Evolutionary conservation across 2,888 invertebrate genomes (phyloP).

Genomic region (Drosophila macrospina): DNA sequence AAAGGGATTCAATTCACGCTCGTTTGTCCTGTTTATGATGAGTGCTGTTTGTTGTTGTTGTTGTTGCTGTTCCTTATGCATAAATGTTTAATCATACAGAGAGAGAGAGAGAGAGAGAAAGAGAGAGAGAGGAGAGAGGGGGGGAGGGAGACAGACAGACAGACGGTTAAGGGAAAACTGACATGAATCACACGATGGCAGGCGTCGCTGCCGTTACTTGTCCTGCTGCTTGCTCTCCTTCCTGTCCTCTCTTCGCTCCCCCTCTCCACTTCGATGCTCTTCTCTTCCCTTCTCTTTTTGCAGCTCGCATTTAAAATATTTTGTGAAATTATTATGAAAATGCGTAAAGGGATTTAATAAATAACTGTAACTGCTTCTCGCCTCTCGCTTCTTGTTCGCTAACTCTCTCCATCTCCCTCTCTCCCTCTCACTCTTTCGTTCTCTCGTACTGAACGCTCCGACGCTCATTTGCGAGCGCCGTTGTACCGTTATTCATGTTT

Average conservation of each 20-base stretch:
- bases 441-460: conserved; percentile 1
- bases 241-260: neutral
- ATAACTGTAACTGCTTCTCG: conserved; percentile 82
- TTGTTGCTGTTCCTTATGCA: conserved; percentile 48
- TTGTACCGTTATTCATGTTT: conserved; percentile 62
- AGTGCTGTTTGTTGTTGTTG: conserved; percentile 49
- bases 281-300: neutral
- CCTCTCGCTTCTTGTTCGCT: conserved; percentile 30
- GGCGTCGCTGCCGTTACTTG: conserved; percentile 41
- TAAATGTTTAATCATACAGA: conserved; percentile 69
- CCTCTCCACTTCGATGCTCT: neutral
- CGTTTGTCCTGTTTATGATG: conserved; percentile 81
- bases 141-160: conserved; percentile 14
- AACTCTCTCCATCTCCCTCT: too few species aligned
- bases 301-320: conserved; percentile 75
- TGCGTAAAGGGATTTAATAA: conserved; percentile 84
- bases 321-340: conserved; percentile 84
- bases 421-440: neutral
- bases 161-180: conserved; percentile 43
- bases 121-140: conserved; percentile 13
- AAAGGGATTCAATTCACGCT: conserved; percentile 84
- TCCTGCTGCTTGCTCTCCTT: neutral
- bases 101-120: conserved; percentile 16
- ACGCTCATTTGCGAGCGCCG: conserved; percentile 48
- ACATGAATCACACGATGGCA: conserved; percentile 75